Percentiles rank a stretch among this genome's conserved stretches.
Evolutionary conservation across 2,797 vertebrate species (phyloP).

Genomic region (Sebastes itinus): DNA sequence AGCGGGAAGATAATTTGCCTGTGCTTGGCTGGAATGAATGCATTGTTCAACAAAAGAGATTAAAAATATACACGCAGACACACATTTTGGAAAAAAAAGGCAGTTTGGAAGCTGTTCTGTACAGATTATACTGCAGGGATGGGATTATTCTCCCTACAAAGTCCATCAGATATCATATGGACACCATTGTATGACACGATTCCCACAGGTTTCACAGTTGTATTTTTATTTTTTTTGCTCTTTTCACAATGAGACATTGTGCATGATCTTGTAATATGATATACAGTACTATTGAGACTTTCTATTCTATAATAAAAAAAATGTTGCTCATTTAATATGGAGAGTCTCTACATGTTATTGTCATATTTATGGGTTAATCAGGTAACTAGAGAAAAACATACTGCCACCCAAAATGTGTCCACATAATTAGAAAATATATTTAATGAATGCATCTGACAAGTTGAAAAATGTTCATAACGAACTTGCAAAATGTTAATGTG

Average conservation of each 20-base stretch:
- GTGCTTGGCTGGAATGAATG: constrained; percentile 12
- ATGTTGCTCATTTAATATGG: background rate
- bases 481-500: background rate
- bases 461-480: background rate
- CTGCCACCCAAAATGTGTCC: background rate
- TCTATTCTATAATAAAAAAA: background rate
- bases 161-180: background rate
- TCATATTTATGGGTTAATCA: background rate
- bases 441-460: background rate
- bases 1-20: constrained; percentile 20
- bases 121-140: constrained; percentile 8
- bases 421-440: background rate
- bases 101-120: constrained; percentile 5
- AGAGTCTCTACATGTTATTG: background rate
- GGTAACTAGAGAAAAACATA: background rate
- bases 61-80: constrained; percentile 2
- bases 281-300: background rate
- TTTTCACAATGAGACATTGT: background rate
- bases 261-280: background rate
- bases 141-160: constrained; percentile 7
- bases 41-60: constrained; percentile 13
- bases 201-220: background rate
- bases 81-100: background rate
- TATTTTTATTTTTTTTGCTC: background rate
- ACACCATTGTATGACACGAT: background rate